Conservation (phyloP, 92 coral and sea anemone genomes). For the Porites evermanni region DNA sequence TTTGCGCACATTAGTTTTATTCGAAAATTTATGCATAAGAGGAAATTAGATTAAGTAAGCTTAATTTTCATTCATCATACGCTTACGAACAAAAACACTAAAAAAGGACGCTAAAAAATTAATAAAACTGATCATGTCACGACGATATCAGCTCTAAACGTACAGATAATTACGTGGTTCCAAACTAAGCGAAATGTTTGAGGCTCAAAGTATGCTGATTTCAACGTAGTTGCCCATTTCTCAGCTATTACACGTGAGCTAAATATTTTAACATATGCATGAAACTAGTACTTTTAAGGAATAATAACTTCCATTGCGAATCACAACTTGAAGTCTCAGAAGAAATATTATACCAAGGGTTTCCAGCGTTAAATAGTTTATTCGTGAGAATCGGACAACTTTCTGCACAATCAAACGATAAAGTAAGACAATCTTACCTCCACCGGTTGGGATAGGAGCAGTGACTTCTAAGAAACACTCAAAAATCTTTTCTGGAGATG, state of each 20-base stretch:
- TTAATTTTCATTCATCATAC: no score
- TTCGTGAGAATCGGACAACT: neutral
- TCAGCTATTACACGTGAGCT: no score
- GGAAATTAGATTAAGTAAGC: neutral
- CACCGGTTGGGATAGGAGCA: slow-evolving; percentile 47
- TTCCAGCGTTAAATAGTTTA: neutral
- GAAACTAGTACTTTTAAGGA: no score
- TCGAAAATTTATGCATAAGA: slow-evolving; percentile 13
- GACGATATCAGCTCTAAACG: no score
- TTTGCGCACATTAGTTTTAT: neutral
- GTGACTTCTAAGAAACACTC: slow-evolving; percentile 96
- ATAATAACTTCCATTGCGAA: no score
- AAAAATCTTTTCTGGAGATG: slow-evolving; percentile 84
- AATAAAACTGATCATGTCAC: no score
- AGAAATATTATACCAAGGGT: neutral
- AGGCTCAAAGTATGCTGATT: no score
- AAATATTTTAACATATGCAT: no score
- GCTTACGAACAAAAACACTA: neutral
- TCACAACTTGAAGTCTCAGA: neutral
- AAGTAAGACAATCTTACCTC: neutral
- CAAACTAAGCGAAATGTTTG: no score
- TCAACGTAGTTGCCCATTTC: no score
- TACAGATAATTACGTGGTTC: no score
- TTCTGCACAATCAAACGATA: neutral
- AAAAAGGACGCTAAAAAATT: no score